Percentiles rank a stretch among this genome's conserved stretches.
Evolutionary conservation across 1,140 invertebrate genomes (phyloP).

Genomic region (Euura lappo): DNA sequence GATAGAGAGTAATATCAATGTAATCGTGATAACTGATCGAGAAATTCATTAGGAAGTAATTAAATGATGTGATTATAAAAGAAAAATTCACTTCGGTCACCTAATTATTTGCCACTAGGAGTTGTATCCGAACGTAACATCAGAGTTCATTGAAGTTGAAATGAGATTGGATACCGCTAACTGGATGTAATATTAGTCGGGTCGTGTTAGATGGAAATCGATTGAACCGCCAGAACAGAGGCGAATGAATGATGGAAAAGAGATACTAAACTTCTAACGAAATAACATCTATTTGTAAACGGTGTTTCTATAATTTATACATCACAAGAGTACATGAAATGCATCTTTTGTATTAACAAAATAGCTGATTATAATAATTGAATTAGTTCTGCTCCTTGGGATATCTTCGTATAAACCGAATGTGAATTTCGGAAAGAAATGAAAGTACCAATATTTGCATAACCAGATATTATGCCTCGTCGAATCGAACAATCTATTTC

Average conservation of each 20-base stretch:
- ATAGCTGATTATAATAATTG: background rate
- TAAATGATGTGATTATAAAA: too few relatives aligned
- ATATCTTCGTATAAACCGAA: background rate
- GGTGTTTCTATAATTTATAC: conserved; percentile 9
- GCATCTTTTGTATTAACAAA: background rate
- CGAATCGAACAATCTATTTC: background rate
- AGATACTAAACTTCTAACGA: background rate
- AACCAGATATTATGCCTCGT: background rate
- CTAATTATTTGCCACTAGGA: too few relatives aligned
- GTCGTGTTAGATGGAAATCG: too few relatives aligned
- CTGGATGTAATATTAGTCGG: too few relatives aligned
- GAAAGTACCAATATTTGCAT: background rate
- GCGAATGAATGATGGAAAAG: background rate
- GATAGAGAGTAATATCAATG: too few relatives aligned
- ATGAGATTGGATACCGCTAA: too few relatives aligned
- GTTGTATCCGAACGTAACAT: too few relatives aligned
- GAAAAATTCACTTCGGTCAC: too few relatives aligned
- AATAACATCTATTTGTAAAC: conserved; percentile 1
- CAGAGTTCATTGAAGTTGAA: too few relatives aligned
- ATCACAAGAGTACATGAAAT: conserved; percentile 10
- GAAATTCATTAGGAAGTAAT: too few relatives aligned
- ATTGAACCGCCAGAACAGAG: too few relatives aligned
- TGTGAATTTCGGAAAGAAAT: background rate
- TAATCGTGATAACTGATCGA: too few relatives aligned
- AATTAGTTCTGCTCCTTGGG: background rate